Conservation (phyloP, 2,888 invertebrate species). For the Leucoptera coffeella region DNA sequence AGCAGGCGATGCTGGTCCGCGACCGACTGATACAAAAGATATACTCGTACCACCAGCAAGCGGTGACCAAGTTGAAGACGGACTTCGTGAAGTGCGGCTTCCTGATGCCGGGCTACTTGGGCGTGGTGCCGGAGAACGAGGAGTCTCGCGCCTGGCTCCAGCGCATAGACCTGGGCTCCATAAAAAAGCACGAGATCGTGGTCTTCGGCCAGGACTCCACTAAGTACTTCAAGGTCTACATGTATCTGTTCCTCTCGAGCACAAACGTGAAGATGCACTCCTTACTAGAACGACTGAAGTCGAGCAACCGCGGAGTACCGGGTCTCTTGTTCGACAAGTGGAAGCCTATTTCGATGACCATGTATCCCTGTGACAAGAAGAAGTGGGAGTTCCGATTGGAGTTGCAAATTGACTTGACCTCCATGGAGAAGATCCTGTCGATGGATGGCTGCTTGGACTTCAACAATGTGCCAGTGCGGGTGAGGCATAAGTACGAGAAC, state of each 20-base stretch:
- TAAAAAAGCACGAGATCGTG: constrained; percentile 15
- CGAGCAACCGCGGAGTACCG: constrained; percentile 23
- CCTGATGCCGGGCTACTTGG: constrained; percentile 21
- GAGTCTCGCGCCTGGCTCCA: constrained; percentile 26
- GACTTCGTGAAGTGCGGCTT: constrained; percentile 31
- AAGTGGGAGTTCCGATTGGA: constrained; percentile 1
- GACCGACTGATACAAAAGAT: constrained; percentile 24
- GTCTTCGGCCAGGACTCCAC: constrained; percentile 16
- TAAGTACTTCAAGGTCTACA: background rate
- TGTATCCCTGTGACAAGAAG: background rate
- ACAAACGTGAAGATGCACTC: too few species aligned
- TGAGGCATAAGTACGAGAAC: constrained; percentile 13
- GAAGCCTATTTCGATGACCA: constrained; percentile 10
- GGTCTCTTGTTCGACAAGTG: constrained; percentile 25
- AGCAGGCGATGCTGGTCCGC: constrained; percentile 24
- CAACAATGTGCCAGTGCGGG: constrained; percentile 10
- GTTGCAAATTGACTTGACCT: constrained; percentile 24
- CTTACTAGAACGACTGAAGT: constrained; percentile 18
- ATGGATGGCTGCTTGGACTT: constrained; percentile 22
- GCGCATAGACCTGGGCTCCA: constrained; percentile 16
- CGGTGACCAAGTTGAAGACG: constrained; percentile 13
- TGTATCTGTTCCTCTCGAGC: background rate
- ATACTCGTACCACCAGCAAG: constrained; percentile 19
- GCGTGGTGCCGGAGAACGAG: constrained; percentile 23
- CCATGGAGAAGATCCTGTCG: constrained; percentile 18